A percentile compares a stretch with the other conserved stretches of the same genome.
phyloP scores from a whole-genome alignment of 2,888 invertebrate species.

The Rhamphomyia laevipes region DNA sequence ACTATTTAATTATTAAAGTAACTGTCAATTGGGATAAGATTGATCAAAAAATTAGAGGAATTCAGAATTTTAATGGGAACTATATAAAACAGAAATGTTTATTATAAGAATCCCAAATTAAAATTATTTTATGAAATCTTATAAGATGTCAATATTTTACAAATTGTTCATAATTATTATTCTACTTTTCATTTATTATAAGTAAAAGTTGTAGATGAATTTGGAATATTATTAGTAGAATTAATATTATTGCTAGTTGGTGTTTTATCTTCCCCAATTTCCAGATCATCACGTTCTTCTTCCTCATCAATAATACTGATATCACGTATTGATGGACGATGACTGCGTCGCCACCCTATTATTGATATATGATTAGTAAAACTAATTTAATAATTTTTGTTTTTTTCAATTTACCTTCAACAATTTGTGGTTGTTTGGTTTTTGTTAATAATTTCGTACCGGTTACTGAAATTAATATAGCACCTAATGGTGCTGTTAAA shows the following conservation, averaged over 20 bases:
- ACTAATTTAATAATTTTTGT: not conserved
- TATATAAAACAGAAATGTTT: too few species aligned
- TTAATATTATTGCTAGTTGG: conserved; percentile 31
- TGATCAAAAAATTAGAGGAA: too few species aligned
- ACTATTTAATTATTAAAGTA: too few species aligned
- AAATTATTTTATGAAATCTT: not conserved
- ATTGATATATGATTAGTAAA: not conserved
- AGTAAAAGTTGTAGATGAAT: conserved; percentile 10
- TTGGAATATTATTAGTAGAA: conserved; percentile 23
- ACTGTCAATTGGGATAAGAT: too few species aligned
- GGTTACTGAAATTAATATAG: conserved; percentile 66
- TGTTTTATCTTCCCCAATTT: conserved; percentile 29
- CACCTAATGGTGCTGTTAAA: conserved; percentile 73
- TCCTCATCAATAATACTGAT: conserved; percentile 79
- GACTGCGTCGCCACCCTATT: conserved; percentile 63
- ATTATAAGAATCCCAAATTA: too few species aligned
- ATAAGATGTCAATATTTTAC: too few species aligned
- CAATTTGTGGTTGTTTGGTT: conserved; percentile 55
- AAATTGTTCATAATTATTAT: not conserved
- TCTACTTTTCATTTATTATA: conserved; percentile 13
- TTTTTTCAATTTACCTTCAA: conserved; percentile 42
- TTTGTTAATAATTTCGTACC: conserved; percentile 68
- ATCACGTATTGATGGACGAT: conserved; percentile 72
- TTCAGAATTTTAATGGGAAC: too few species aligned
- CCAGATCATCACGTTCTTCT: conserved; percentile 51